Conservation (phyloP, 53 echinoderm and acorn worm species). For the Holothuria leucospilota region DNA sequence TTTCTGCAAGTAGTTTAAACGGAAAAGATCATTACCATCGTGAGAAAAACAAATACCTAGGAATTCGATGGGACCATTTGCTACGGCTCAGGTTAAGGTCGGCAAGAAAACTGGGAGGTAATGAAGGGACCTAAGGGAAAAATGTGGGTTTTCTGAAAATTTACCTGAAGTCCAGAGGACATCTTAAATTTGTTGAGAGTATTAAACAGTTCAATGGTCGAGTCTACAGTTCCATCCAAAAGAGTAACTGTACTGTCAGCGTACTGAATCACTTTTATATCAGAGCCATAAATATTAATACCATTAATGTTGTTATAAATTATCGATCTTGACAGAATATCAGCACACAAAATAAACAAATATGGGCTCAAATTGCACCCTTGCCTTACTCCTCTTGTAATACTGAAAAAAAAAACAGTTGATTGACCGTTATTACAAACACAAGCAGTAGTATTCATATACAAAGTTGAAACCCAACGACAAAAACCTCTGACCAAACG, state of each 20-base stretch:
- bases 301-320: slow-evolving; percentile 30
- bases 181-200: too few relatives aligned
- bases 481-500: slow-evolving; percentile 31
- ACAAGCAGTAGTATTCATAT: slow-evolving; percentile 36
- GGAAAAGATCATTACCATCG: too few relatives aligned
- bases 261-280: slow-evolving; percentile 27
- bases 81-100: too few relatives aligned
- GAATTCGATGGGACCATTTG: not conserved
- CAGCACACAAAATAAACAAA: too few relatives aligned
- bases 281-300: not conserved
- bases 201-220: too few relatives aligned
- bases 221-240: too few relatives aligned
- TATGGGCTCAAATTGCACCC: slow-evolving; percentile 19
- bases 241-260: not conserved
- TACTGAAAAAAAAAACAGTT: not conserved
- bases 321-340: slow-evolving; percentile 3
- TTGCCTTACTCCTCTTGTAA: too few relatives aligned
- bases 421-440: slow-evolving; percentile 51
- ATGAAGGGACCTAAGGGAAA: too few relatives aligned
- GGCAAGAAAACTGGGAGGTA: too few relatives aligned
- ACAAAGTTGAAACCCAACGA: too few relatives aligned
- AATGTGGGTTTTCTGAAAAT: too few relatives aligned
- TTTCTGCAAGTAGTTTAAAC: not conserved
- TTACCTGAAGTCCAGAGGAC: too few relatives aligned
- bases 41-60: not conserved